Evolutionary conservation across 2,113 vertebrate genomes (phyloP), one percentile per base, ranked within the genome.

Genomic region (Hucho hucho): DNA sequence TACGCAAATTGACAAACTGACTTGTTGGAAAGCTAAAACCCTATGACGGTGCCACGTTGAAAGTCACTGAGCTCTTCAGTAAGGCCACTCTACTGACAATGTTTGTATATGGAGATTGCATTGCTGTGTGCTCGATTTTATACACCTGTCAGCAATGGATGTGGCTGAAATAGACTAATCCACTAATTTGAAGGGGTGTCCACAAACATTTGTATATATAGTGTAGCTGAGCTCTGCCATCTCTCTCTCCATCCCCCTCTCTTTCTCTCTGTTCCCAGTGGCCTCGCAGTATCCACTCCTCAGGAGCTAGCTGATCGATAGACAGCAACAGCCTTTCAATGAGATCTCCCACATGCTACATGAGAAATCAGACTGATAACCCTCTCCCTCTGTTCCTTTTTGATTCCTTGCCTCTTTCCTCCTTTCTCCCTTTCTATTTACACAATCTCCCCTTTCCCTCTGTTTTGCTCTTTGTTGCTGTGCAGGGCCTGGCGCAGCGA

Each of bases 281-380:
- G 14, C 49, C 49, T 53, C 84, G 83, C 76, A 81, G 82, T 80
- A 87, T 87, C 84, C 85, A 81, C 87, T 87, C 88, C 86, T 25
- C 76, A 85, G 84, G 89, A 82, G 76, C 74, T 53, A 4, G 49
- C 49, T 1, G 74, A 90, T 92, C 91, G 72, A 92, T 91, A 90
- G 83, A 83, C 88, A 79, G 84, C 88, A 88, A 88, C 86, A 83
- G 84, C 84, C 83, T 87, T 89, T 89, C 90, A 89, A 87, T 91
- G 88, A 89, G 88, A 90, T 86, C 80, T 82, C 79, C 80, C 80
- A 53, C 79, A 79, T 84, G 84, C 81, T 81, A 79, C 85, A 80
- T 80, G 80, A 86, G 84, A 85, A 87, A 88, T 92, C 76, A 80
- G 83, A 84, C 81, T 81, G 83, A 89, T 89, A 85, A 88, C 88